Evolutionary conservation across 2,797 vertebrate genomes (phyloP), one percentile per base, ranked within the genome.

Genomic region (Paedocypris micromegethes): DNA sequence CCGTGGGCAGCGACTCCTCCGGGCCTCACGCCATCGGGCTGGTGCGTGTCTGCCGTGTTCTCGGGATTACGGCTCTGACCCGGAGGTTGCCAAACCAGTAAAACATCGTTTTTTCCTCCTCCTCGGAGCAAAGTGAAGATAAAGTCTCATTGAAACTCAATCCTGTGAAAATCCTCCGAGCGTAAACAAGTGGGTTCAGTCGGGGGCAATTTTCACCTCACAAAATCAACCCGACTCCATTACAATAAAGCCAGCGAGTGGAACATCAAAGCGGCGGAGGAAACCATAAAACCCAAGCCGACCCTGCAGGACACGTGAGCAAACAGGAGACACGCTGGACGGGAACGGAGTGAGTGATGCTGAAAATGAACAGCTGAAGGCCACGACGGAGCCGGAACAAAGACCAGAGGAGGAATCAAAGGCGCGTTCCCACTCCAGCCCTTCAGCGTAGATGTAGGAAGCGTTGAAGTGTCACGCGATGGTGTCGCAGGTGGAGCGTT

Each of bases 111-210:
- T 70, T 70, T 63, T 23, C 23, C 23, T 23, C 23, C 9, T 50
- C 66, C 70, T 69, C 66, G 66, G 76, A 75, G 75, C 62, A 64
- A 71, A 73, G 74, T 66, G 64, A 62, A 69, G 70, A 79, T 76
- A 81, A 78, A 78, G 76, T 74, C 68, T 64, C 68, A 76, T 58
- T 77, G 77, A 78, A 81, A 81, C 69, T 57, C 74, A 79, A 79
- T 78, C 70, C 72, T 73, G 75, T 57, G 62, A 79, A 79, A 79
- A 79, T 72, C 65, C 70, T 74, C 66, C 62, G 70, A 74, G 66
- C 64, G 65, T 81, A 81, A 81, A 81, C 79, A 81, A 75, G 72
- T 63, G 23, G 53, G 68, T 72, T 56, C 74, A 75, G 67, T 71
- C 59, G 61, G 73, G 73, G 63, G 72, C 65, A 79, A 77, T 76